These are phyloP conservation scores for Eueides isabella DNA, from an alignment of 1,140 invertebrate genomes.

Conservation along the genomic window DNA sequence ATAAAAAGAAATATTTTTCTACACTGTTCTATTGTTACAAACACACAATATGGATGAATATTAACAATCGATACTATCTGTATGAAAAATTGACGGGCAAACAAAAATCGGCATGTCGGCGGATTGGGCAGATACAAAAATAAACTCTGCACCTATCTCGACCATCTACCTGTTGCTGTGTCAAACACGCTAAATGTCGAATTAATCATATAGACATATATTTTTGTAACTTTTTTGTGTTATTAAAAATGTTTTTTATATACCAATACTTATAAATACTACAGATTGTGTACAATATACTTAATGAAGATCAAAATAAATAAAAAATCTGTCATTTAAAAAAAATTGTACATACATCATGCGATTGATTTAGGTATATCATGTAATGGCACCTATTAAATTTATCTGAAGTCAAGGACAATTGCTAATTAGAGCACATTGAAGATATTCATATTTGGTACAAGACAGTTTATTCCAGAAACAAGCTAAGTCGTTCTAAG, in stretches of 20 bases:
- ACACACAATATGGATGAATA: conserved; percentile 54
- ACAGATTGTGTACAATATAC: no score
- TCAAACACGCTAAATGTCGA: conserved; percentile 31
- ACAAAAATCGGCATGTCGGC: conserved; percentile 63
- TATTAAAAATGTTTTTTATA: neutral
- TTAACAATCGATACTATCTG: conserved; percentile 60
- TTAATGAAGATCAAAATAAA: no score
- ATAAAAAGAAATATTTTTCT: conserved; percentile 6
- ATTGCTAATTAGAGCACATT: neutral
- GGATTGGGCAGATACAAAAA: conserved; percentile 47
- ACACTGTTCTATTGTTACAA: conserved; percentile 36
- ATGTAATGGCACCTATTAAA: neutral
- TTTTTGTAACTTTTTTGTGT: neutral
- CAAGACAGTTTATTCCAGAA: no score
- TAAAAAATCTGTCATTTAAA: no score
- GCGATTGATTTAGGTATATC: no score
- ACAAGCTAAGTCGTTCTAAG: no score
- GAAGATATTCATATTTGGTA: neutral
- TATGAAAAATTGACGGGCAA: conserved; percentile 65
- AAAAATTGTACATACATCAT: no score
- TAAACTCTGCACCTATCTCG: conserved; percentile 41
- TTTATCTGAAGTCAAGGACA: neutral
- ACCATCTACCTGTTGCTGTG: conserved; percentile 59
- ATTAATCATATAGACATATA: conserved; percentile 10
- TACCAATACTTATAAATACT: no score